These are phyloP conservation scores for Leptura quadrifasciata DNA, from an alignment of 2,888 invertebrate genomes.

Conservation along the genomic window DNA sequence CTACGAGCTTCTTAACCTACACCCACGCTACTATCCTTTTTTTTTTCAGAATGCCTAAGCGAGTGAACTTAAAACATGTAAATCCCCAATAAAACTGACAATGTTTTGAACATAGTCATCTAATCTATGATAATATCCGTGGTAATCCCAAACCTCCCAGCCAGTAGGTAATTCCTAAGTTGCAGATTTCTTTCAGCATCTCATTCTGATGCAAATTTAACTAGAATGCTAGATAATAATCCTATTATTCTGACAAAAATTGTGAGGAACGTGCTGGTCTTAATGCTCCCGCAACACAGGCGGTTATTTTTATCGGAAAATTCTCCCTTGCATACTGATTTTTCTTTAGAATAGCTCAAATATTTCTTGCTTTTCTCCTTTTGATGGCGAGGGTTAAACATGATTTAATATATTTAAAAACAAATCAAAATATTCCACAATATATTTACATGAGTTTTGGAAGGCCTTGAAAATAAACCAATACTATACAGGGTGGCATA, in stretches of 20 bases:
- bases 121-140: conserved; percentile 24
- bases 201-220: conserved; percentile 18
- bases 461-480: no score
- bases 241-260: conserved; percentile 9
- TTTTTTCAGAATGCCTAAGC: background rate
- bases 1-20: background rate
- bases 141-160: conserved; percentile 30
- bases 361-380: background rate
- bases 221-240: conserved; percentile 4
- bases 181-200: conserved; percentile 23
- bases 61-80: conserved; percentile 6
- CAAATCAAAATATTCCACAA: no score
- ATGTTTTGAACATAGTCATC: conserved; percentile 6
- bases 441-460: no score
- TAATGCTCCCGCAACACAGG: background rate
- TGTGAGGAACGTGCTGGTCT: background rate
- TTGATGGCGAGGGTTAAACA: background rate
- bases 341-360: background rate
- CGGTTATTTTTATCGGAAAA: background rate
- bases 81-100: conserved; percentile 10
- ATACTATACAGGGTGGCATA: no score
- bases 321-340: conserved; percentile 22
- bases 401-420: no score
- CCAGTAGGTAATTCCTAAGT: conserved; percentile 24
- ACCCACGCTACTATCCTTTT: background rate